Percentiles rank a stretch among this genome's conserved stretches.
Evolutionary conservation across 2,113 vertebrate genomes (phyloP).

Genomic region (Xiphorhynchus elegans): DNA sequence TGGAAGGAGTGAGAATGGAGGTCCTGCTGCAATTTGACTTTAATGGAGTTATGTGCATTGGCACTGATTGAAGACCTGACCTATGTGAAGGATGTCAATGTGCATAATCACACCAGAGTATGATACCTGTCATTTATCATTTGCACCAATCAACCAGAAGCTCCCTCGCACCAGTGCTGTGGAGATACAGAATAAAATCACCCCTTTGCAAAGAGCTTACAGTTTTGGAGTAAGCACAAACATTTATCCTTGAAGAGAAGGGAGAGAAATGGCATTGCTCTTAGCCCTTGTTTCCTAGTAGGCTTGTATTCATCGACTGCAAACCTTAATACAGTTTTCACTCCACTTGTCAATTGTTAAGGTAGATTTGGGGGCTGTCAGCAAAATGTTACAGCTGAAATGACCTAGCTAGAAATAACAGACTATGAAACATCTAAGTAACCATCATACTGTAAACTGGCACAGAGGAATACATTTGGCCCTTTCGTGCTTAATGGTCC

Average conservation of each 20-base stretch:
- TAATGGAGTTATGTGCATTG: background rate
- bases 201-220: background rate
- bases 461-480: background rate
- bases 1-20: background rate
- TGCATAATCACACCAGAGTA: background rate
- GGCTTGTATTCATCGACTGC: background rate
- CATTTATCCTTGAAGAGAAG: background rate
- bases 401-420: conserved; percentile 14
- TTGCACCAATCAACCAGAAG: background rate
- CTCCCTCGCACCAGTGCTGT: rapidly evolving
- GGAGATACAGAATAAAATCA: background rate
- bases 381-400: conserved; percentile 17
- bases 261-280: background rate
- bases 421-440: background rate
- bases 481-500: background rate
- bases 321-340: conserved; percentile 20
- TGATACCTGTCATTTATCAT: background rate
- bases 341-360: conserved; percentile 36
- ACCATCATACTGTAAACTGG: background rate
- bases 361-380: conserved; percentile 42
- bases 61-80: conserved; percentile 3
- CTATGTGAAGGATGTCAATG: background rate
- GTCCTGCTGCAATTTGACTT: background rate
- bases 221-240: background rate
- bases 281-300: background rate